Base-by-base conservation (phyloP, 2,797 vertebrate genomes). In the Mallotus villosus region DNA sequence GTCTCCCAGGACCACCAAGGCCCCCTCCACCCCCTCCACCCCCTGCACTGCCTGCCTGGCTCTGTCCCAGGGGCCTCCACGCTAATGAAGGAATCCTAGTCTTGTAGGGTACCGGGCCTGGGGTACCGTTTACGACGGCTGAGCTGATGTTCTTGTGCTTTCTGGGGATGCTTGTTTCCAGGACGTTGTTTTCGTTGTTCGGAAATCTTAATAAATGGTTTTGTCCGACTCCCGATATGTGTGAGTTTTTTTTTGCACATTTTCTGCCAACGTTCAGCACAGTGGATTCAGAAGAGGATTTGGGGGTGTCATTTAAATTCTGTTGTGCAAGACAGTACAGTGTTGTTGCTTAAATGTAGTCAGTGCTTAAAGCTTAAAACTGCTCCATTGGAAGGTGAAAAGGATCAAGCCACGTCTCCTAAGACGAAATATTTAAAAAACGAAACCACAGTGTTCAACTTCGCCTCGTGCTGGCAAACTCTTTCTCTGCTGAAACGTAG, bases 401-500 rank as follows among this genome's bases (percentile, higher is more conserved):
- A 14, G 12, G 9, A 46, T 46, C 9, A 46, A 46, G 41, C 41
- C 12, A 46, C 11, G 2, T 46, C 41, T 46, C 9, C 41, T 46
- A 46, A 34, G 7, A 8, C 32, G 32, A 34, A 34, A 34, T 34
- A 34, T 8, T 8, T 1, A 34, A 34, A 34, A 34, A 34, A 8
- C 32, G 2, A 34, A 46, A 46, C 41, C 41, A 34, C 34, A 46
- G 41, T 3, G 41, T 46, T 46, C 41, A 46, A 46, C 41, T 46
- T 11, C 2, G 9, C 41, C 41, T 46, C 77, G 70, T 81, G 73
- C 49, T 24, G 64, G 73, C 76, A 64, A 68, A 68, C 51, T 65
- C 53, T 75, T 79, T 67, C 76, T 80, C 74, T 68, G 78, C 34
- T n/a, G 67, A 83, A 78, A 81, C 73, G 70, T 78, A 59, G 74